Evolutionary conservation across 2,797 vertebrate genomes (phyloP).

Genomic region (Gambusia yucatana): DNA sequence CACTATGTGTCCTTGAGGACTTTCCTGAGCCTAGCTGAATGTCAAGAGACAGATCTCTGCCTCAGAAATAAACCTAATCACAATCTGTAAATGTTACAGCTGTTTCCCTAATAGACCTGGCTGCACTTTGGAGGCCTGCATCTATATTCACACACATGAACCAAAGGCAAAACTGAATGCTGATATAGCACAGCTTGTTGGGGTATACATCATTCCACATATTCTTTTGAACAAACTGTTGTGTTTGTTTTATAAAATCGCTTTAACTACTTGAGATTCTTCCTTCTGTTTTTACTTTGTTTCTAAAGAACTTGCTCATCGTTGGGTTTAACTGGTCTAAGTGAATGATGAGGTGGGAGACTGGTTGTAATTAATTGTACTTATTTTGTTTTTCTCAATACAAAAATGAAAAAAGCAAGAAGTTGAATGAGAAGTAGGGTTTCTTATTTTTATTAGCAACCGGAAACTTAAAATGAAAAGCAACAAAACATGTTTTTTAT

Average conservation of each 20-base stretch:
- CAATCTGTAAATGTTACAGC: slow-evolving; percentile 84
- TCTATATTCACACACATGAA: slow-evolving; percentile 81
- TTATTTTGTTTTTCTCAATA: background rate
- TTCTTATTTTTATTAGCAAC: background rate
- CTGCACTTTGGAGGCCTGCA: slow-evolving; percentile 63
- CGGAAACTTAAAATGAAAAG: background rate
- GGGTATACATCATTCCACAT: slow-evolving; percentile 22
- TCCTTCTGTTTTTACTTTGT: background rate
- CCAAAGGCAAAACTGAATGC: slow-evolving; percentile 75
- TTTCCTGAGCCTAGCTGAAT: slow-evolving; percentile 72
- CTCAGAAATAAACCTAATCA: slow-evolving; percentile 79
- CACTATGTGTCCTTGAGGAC: slow-evolving; percentile 74
- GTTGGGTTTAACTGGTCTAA: background rate
- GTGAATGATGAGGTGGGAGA: background rate
- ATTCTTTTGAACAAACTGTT: background rate
- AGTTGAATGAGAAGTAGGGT: background rate
- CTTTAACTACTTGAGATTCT: slow-evolving; percentile 6
- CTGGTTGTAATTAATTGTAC: background rate
- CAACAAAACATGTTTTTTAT: background rate
- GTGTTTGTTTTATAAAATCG: slow-evolving; percentile 14
- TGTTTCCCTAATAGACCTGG: slow-evolving; percentile 74
- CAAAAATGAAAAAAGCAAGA: background rate
- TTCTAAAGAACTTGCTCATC: background rate
- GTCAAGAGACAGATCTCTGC: slow-evolving; percentile 69
- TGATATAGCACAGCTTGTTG: slow-evolving; percentile 51